A percentile compares a stretch with the other conserved stretches of the same genome.
Evolutionary conservation across 1,140 invertebrate species (phyloP).

Genomic region (Tetragonula clypearis): DNA sequence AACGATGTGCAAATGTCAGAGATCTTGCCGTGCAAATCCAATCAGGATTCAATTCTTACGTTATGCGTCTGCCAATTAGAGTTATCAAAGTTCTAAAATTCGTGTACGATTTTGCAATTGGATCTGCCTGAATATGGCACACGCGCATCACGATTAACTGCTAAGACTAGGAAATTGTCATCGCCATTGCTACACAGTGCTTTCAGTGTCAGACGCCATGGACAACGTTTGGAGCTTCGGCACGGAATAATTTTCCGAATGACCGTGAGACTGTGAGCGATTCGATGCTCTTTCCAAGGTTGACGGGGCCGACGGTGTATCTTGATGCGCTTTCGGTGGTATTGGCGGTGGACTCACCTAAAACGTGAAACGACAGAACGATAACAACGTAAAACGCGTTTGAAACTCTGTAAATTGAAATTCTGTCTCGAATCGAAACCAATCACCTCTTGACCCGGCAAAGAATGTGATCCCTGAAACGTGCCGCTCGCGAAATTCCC

Average conservation of each 20-base stretch:
- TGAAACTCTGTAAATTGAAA: too few species aligned
- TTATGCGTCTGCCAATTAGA: slow-evolving; percentile 31
- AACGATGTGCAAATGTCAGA: slow-evolving; percentile 47
- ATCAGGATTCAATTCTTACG: background rate
- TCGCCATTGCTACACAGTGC: slow-evolving; percentile 73
- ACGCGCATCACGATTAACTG: slow-evolving; percentile 57
- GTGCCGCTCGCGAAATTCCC: slow-evolving; percentile 73
- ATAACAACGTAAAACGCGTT: background rate
- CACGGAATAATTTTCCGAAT: slow-evolving; percentile 83
- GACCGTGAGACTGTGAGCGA: slow-evolving; percentile 70
- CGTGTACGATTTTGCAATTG: slow-evolving; percentile 17
- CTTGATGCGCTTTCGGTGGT: slow-evolving; percentile 82
- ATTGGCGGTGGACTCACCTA: slow-evolving; percentile 83
- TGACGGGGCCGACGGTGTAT: slow-evolving; percentile 77
- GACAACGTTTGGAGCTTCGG: slow-evolving; percentile 81
- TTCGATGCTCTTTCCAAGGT: slow-evolving; percentile 74
- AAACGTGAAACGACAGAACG: background rate
- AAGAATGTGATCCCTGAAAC: slow-evolving; percentile 79
- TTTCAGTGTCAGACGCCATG: slow-evolving; percentile 77
- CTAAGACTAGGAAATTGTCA: slow-evolving; percentile 75
- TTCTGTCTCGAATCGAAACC: too few species aligned
- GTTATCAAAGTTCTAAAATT: slow-evolving; percentile 6
- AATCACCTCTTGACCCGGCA: slow-evolving; percentile 77
- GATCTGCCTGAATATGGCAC: slow-evolving; percentile 56
- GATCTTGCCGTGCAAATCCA: slow-evolving; percentile 15